These are phyloP conservation scores for Hypselothyrea guttata DNA, from an alignment of 2,888 invertebrate genomes.

Conservation along the genomic window DNA sequence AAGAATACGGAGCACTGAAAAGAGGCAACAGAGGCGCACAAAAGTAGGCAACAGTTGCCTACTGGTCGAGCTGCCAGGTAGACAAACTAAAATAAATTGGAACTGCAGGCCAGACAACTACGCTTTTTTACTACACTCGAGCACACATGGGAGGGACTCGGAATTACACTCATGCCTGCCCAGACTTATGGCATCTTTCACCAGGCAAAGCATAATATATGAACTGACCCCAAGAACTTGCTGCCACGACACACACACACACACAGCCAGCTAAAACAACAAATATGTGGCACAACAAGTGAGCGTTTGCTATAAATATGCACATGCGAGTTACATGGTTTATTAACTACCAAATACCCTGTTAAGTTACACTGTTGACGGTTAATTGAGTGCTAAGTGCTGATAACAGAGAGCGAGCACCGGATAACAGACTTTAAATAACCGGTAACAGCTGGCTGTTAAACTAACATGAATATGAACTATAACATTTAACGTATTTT, in stretches of 20 bases:
- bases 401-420: too few species aligned
- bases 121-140: conserved; percentile 8
- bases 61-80: conserved; percentile 4
- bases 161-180: conserved; percentile 15
- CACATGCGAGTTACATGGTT: too few species aligned
- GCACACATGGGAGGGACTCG: conserved; percentile 2
- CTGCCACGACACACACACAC: conserved; percentile 31
- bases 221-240: conserved; percentile 74
- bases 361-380: neutral
- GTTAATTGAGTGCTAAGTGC: too few species aligned
- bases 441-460: too few species aligned
- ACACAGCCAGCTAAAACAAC: conserved; percentile 20
- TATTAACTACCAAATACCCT: conserved; percentile 15
- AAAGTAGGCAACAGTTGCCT: conserved; percentile 72
- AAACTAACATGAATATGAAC: too few species aligned
- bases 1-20: too few species aligned
- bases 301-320: conserved; percentile 6
- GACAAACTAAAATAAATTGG: conserved; percentile 44
- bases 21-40: conserved; percentile 47
- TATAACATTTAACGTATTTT: too few species aligned
- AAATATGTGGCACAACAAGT: conserved; percentile 44
- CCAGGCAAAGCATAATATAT: conserved; percentile 75
- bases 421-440: too few species aligned
- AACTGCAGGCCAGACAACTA: conserved; percentile 32
- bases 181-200: conserved; percentile 73